These are phyloP conservation scores for Holothuria glaberrima DNA, from an alignment of 35 echinoderm and acorn worm genomes.

Conservation along the genomic window DNA sequence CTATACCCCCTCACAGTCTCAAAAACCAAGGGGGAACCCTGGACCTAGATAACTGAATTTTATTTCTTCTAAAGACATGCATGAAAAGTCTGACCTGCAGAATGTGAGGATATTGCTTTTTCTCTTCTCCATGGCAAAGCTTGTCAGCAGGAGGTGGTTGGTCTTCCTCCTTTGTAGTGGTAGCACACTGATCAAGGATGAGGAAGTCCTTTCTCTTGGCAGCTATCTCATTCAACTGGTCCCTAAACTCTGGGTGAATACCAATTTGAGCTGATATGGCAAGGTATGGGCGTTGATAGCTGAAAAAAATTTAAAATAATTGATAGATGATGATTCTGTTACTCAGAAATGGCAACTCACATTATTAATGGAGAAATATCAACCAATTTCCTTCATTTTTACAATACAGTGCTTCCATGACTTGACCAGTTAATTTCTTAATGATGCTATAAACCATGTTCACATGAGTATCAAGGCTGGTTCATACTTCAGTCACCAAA, in stretches of 20 bases:
- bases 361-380: no score
- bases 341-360: no score
- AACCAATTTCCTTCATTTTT: no score
- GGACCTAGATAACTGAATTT: no score
- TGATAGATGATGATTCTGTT: no score
- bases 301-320: background rate
- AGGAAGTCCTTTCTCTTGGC: conserved; percentile 62
- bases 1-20: no score
- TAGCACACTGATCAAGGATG: conserved; percentile 76
- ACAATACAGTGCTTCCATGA: no score
- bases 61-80: background rate
- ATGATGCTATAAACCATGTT: no score
- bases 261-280: conserved; percentile 94
- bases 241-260: conserved; percentile 82
- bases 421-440: no score
- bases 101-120: conserved; percentile 81
- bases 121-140: conserved; percentile 67
- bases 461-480: no score
- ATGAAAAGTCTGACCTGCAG: conserved; percentile 68
- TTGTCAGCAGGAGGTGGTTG: conserved; percentile 43
- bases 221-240: conserved; percentile 69
- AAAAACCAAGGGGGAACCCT: no score
- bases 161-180: conserved; percentile 23
- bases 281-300: conserved; percentile 69
- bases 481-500: no score